These are phyloP conservation scores for Patella pellucida DNA, from an alignment of 2,888 invertebrate species.

Conservation along the genomic window DNA sequence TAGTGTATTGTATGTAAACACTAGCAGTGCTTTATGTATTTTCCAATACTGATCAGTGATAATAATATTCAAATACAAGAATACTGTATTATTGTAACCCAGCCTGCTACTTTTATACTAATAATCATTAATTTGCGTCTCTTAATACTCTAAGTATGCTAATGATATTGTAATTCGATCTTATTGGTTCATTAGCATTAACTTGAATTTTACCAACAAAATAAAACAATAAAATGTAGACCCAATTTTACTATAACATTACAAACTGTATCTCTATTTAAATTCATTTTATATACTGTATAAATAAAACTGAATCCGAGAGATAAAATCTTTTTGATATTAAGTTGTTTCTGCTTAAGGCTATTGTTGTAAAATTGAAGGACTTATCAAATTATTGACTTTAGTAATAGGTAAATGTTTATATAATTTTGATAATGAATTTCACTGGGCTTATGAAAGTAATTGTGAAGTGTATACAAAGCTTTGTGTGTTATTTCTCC, in stretches of 20 bases:
- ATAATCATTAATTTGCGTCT: not conserved
- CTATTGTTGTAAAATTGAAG: slow-evolving; percentile 7
- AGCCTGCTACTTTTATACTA: not conserved
- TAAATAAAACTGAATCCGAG: no score
- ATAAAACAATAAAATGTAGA: no score
- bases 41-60: not conserved
- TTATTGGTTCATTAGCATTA: no score
- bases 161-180: slow-evolving; percentile 1
- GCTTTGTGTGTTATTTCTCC: not conserved
- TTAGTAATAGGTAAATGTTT: slow-evolving; percentile 10
- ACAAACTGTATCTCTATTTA: no score
- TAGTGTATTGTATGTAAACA: slow-evolving; percentile 7
- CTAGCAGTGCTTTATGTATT: not conserved
- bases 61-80: not conserved
- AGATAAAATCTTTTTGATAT: no score
- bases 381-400: slow-evolving; percentile 11
- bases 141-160: no score
- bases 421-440: slow-evolving; percentile 5
- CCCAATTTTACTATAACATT: no score
- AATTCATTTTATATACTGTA: no score
- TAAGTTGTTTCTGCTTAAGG: not conserved
- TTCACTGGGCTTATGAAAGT: not conserved
- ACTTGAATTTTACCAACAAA: no score
- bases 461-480: slow-evolving; percentile 12
- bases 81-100: not conserved